Percentiles rank a stretch among this genome's conserved stretches.
These are phyloP conservation scores for Austrolebias charrua DNA, from an alignment of 2,797 vertebrate species.

Conservation along the genomic window DNA sequence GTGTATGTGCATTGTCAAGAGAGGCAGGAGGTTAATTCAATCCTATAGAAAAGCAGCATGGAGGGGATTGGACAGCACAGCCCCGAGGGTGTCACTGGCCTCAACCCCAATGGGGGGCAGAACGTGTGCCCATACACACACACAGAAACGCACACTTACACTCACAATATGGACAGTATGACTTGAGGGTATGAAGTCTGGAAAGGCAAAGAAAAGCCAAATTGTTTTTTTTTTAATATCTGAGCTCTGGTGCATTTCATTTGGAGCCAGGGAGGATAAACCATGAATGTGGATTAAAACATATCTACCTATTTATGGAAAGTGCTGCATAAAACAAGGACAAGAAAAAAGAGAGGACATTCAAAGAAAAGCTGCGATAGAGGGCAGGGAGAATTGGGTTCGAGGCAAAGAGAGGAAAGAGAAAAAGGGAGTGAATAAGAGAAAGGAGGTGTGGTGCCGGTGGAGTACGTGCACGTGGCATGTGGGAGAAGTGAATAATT, in stretches of 20 bases:
- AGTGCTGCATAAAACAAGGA: constrained; percentile 67
- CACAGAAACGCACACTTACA: constrained; percentile 39
- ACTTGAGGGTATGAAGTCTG: constrained; percentile 70
- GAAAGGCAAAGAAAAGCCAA: constrained; percentile 66
- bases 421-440: constrained; percentile 34
- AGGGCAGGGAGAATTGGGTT: constrained; percentile 50
- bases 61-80: constrained; percentile 79
- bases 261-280: constrained; percentile 61
- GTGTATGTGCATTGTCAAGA: constrained; percentile 73
- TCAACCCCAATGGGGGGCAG: constrained; percentile 74
- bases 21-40: constrained; percentile 83
- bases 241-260: constrained; percentile 69
- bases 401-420: constrained; percentile 46
- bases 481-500: constrained; percentile 34
- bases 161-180: constrained; percentile 60
- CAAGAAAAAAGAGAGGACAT: constrained; percentile 56
- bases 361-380: constrained; percentile 44
- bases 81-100: constrained; percentile 78
- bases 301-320: constrained; percentile 59
- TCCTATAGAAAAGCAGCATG: constrained; percentile 83
- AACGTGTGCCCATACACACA: constrained; percentile 19
- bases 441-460: constrained; percentile 38
- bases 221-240: constrained; percentile 74
- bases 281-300: constrained; percentile 70
- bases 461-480: constrained; percentile 29